These are phyloP conservation scores for Genyomyrus donnyi DNA, from an alignment of 2,113 vertebrate genomes.

Conservation along the genomic window DNA sequence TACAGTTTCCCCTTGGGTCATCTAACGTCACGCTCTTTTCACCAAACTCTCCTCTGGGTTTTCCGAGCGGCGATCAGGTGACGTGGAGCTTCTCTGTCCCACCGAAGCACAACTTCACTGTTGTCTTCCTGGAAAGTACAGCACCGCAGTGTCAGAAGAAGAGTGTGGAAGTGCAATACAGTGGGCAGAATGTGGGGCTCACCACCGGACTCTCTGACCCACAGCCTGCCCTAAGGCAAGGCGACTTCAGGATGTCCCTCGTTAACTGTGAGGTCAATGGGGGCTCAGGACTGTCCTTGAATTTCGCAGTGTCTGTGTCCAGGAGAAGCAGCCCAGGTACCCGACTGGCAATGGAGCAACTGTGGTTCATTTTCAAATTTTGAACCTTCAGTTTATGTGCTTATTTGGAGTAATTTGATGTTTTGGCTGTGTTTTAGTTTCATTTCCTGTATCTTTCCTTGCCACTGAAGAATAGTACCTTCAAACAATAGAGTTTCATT, in stretches of 20 bases:
- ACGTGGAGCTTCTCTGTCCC: slow-evolving; percentile 76
- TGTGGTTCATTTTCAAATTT: neutral
- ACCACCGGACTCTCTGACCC: slow-evolving; percentile 46
- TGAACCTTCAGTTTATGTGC: neutral
- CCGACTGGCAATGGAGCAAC: neutral
- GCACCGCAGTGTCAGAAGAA: slow-evolving; percentile 67
- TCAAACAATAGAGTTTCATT: neutral
- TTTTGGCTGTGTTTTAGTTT: neutral
- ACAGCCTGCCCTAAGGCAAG: slow-evolving; percentile 69
- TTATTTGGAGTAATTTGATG: neutral
- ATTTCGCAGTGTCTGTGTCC: slow-evolving; percentile 64
- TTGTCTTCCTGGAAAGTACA: slow-evolving; percentile 60
- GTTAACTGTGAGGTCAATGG: slow-evolving; percentile 70
- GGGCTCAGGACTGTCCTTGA: slow-evolving; percentile 56
- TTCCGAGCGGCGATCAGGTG: slow-evolving; percentile 68
- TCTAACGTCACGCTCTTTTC: slow-evolving; percentile 66
- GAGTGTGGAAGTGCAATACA: slow-evolving; percentile 64
- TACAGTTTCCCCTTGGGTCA: slow-evolving; percentile 58
- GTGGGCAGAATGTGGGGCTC: slow-evolving; percentile 41
- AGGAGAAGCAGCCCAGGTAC: slow-evolving; percentile 58
- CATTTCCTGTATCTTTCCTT: neutral
- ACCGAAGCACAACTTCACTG: slow-evolving; percentile 66
- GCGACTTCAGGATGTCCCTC: slow-evolving; percentile 75
- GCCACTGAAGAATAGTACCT: neutral
- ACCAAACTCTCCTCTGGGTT: slow-evolving; percentile 65